A percentile compares a stretch with the other conserved stretches of the same genome.
Conservation (phyloP, 2,113 vertebrate species). For the Tauraco erythrolophus region DNA sequence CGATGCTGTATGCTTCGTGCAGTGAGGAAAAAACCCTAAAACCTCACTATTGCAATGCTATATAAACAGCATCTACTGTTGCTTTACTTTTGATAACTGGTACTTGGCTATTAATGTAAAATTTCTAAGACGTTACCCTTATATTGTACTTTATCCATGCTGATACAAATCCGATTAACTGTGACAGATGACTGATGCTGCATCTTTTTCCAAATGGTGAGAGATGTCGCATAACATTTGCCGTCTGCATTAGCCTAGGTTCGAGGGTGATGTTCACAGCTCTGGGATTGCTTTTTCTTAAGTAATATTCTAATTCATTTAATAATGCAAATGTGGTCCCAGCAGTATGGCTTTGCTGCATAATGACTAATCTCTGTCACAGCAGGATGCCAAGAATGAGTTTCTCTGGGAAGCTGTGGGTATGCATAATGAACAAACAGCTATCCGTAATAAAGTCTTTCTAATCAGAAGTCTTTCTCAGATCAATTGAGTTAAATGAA, state of each 20-base stretch:
- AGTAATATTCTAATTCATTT: constrained; percentile 52
- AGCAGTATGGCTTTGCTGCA: constrained; percentile 44
- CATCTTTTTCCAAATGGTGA: not conserved
- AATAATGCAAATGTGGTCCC: constrained; percentile 58
- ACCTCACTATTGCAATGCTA: not conserved
- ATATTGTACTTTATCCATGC: not conserved
- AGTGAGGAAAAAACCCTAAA: not conserved
- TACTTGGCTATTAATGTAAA: not conserved
- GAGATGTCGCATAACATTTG: not conserved
- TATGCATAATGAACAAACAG: constrained; percentile 49
- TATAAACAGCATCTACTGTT: not conserved
- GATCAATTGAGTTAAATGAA: constrained; percentile 33
- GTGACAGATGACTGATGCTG: not conserved
- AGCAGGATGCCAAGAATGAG: constrained; percentile 18
- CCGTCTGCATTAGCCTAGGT: not conserved
- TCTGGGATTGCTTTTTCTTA: not conserved
- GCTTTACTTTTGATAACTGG: not conserved
- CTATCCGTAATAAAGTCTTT: constrained; percentile 36
- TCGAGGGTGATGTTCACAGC: not conserved
- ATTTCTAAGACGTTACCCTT: not conserved
- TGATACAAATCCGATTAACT: not conserved
- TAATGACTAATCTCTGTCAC: constrained; percentile 59
- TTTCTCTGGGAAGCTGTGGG: constrained; percentile 32
- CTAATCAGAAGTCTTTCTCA: not conserved
- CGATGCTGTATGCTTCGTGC: not conserved